Conservation (phyloP, 2,888 invertebrate species). For the Rhopalosiphum nymphaeae region DNA sequence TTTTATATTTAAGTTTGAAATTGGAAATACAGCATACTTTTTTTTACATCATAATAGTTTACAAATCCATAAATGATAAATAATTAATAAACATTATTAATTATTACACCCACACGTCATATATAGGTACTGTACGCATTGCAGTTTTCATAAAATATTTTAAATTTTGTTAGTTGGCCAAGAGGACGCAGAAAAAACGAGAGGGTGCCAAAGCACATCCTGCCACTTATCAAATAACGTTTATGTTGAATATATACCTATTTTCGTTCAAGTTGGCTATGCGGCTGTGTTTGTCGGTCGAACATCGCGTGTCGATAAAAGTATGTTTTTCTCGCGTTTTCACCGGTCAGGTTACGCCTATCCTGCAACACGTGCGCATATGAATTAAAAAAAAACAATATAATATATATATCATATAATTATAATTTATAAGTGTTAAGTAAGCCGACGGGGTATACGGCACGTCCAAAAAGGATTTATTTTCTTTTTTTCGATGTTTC, state of each 20-base stretch:
- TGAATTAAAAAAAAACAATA: neutral
- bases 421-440: neutral
- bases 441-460: neutral
- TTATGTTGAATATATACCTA: neutral
- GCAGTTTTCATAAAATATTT: no score
- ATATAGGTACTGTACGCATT: no score
- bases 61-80: no score
- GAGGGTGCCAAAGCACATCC: no score
- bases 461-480: conserved; percentile 28
- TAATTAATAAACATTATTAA: no score
- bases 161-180: no score
- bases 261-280: neutral
- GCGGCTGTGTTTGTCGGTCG: neutral
- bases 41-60: no score
- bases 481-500: neutral
- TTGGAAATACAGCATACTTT: no score
- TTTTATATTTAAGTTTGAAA: no score
- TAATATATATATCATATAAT: neutral
- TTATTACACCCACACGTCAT: no score
- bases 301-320: neutral
- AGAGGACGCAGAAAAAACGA: no score
- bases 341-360: neutral
- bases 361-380: neutral
- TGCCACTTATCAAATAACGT: no score
- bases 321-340: neutral